These are phyloP conservation scores for Corythornis leucogaster DNA, from an alignment of 2,797 vertebrate species.

Conservation along the genomic window DNA sequence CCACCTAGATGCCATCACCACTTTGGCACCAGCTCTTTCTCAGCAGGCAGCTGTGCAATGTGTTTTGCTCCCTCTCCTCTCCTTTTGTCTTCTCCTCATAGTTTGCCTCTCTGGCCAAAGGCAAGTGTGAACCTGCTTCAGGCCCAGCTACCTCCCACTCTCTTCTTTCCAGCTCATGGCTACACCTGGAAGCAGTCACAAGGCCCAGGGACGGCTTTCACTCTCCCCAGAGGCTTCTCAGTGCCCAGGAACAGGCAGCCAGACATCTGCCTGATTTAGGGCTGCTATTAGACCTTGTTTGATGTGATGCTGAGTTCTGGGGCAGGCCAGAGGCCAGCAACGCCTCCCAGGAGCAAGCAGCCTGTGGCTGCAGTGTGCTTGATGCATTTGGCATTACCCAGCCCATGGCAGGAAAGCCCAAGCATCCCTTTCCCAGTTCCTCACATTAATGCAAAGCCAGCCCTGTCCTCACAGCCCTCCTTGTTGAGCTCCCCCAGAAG, in stretches of 20 bases:
- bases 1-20: background rate
- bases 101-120: background rate
- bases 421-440: fast-evolving
- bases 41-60: fast-evolving
- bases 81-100: background rate
- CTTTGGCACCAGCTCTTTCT: background rate
- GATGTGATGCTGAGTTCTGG: background rate
- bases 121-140: fast-evolving
- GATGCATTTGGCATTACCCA: background rate
- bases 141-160: background rate
- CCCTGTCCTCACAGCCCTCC: background rate
- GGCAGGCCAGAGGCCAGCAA: background rate
- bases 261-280: background rate
- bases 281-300: background rate
- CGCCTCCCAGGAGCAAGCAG: background rate
- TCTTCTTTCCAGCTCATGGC: background rate
- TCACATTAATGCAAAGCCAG: background rate
- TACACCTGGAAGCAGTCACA: background rate
- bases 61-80: background rate
- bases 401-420: background rate
- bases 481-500: background rate
- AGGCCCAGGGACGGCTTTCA: background rate
- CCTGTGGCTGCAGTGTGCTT: background rate
- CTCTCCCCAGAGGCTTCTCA: background rate
- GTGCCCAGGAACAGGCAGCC: background rate